Base-by-base conservation (phyloP, 2,888 invertebrate species). In the Monochamus alternatus region DNA sequence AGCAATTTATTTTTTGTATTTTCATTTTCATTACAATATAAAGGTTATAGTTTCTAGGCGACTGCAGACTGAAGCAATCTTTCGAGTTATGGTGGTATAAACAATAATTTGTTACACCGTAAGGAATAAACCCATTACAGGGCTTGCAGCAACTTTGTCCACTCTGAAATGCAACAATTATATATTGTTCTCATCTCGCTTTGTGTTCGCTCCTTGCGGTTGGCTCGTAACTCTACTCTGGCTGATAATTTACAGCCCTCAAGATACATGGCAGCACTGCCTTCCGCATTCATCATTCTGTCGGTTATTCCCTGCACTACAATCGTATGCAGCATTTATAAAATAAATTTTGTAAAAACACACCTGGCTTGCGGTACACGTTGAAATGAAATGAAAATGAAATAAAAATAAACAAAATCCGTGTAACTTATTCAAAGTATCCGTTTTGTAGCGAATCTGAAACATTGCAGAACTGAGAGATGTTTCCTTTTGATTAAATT, bases 171-270 rank as follows among this genome's bases (percentile, higher is more conserved):
- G 68, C 59, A 68, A 68, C 68, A 68, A 68, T 68, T 68, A 68
- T 44, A 66, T 71, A 67, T 72, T 58, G 65, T 67, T 65, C 55
- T 66, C 72, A 63, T 75, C 58, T 62, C n/a, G 14, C 55, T 38
- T 60, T 47, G 55, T 67, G 55, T 67, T 60, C 60, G 59, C 66
- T 72, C 73, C 73, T 67, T 75, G 73, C 64, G 64, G 75, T 63
- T 64, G 38, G 68, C 67, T 72, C 72, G 72, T 75, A 72, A 72
- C 55, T 75, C 65, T 52, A 66, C 52, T 63, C 65, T 59, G 10
- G 55, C 69, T 65, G 69, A 76, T 70, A 76, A 76, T 76, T 76
- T 73, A 76, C 73, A 62, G 73, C 55, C 73, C 76, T 65, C 69
- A 66, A 75, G 73, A 73, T 73, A 75, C 75, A 75, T 58, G 43